Conservation (phyloP, 2,797 vertebrate species). For the Helostoma temminkii region DNA sequence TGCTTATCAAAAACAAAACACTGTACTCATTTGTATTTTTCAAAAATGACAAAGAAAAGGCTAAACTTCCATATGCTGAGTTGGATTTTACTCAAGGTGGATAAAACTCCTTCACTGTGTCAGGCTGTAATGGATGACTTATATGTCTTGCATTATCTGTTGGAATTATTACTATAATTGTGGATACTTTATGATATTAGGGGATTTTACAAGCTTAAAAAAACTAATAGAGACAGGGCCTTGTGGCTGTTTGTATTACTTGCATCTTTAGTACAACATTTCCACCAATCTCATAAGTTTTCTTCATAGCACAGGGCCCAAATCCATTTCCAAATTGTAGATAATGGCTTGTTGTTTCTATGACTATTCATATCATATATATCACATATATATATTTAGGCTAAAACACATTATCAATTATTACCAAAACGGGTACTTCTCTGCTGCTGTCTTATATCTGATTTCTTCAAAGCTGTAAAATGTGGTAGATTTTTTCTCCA, state of each 20-base stretch:
- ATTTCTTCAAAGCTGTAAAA: too few species aligned
- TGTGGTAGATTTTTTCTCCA: neutral
- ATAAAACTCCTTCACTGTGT: conserved; percentile 31
- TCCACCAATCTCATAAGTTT: neutral
- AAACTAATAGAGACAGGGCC: neutral
- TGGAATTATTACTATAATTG: conserved; percentile 30
- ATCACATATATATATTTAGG: too few species aligned
- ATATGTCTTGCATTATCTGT: conserved; percentile 39
- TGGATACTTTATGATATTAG: conserved; percentile 33
- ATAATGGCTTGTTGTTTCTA: neutral
- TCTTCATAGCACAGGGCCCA: neutral
- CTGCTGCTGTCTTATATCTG: neutral
- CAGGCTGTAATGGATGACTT: conserved; percentile 37
- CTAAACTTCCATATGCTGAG: conserved; percentile 33
- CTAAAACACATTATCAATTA: neutral
- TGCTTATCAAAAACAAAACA: conserved; percentile 82
- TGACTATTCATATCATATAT: neutral
- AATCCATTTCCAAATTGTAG: neutral
- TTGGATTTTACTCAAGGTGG: conserved; percentile 41
- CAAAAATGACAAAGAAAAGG: conserved; percentile 38
- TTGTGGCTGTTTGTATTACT: conserved; percentile 7
- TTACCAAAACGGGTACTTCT: too few species aligned
- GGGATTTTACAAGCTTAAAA: conserved; percentile 5
- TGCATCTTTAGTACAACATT: conserved; percentile 7
- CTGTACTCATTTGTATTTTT: conserved; percentile 62